These are phyloP conservation scores for Scolanthus callimorphus DNA, from an alignment of 92 coral and sea anemone genomes.

Conservation along the genomic window DNA sequence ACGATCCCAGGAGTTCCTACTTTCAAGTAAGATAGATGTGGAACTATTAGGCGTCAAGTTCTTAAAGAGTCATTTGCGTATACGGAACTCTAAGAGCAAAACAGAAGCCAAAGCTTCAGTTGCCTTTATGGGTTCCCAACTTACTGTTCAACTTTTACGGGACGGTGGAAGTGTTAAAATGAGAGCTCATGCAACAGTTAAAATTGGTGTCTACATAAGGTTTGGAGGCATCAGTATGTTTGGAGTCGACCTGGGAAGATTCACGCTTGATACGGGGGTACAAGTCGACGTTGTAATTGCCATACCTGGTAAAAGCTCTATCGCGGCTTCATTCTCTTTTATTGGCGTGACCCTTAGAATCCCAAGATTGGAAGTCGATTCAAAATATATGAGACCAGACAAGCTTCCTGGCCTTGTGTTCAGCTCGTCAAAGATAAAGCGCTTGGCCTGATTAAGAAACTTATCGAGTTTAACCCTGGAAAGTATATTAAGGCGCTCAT, in stretches of 20 bases:
- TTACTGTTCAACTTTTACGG: slow-evolving; percentile 22
- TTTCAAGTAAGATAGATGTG: too few species aligned
- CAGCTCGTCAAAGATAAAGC: slow-evolving; percentile 28
- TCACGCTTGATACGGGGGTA: slow-evolving; percentile 38
- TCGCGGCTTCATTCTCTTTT: slow-evolving; percentile 23
- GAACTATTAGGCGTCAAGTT: too few species aligned
- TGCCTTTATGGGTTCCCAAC: slow-evolving; percentile 57
- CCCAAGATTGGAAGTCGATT: slow-evolving; percentile 27
- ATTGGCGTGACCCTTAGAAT: slow-evolving; percentile 19
- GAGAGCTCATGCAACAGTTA: slow-evolving; percentile 24
- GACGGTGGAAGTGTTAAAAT: slow-evolving; percentile 25
- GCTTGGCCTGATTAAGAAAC: slow-evolving; percentile 11
- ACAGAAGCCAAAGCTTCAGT: too few species aligned
- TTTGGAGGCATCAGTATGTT: slow-evolving; percentile 35
- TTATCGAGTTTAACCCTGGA: slow-evolving; percentile 23
- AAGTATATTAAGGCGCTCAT: slow-evolving; percentile 32
- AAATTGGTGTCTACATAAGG: slow-evolving; percentile 16
- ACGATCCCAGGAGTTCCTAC: too few species aligned
- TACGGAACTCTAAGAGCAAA: too few species aligned
- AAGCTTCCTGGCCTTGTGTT: slow-evolving; percentile 29
- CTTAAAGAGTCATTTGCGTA: too few species aligned
- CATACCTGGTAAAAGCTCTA: slow-evolving; percentile 45
- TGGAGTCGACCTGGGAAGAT: slow-evolving; percentile 35
- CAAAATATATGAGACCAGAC: slow-evolving; percentile 42
- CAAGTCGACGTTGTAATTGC: slow-evolving; percentile 29